phyloP scores from a whole-genome alignment of 2,888 invertebrate species.

The Strigamia maritima region DNA sequence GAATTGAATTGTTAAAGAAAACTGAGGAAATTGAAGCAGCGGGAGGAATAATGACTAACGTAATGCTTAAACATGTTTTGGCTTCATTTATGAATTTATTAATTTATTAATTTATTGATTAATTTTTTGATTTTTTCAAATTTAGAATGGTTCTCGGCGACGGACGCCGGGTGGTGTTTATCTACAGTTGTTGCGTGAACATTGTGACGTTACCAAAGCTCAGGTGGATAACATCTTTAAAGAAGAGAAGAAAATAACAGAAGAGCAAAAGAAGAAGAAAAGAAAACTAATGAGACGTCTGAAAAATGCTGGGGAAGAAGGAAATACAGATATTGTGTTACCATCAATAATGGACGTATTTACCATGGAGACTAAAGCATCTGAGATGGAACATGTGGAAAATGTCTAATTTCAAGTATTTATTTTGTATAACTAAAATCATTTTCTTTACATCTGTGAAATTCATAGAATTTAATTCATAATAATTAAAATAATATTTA shows the following conservation, averaged over 20 bases:
- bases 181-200: not conserved
- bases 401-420: too few species aligned
- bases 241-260: not conserved
- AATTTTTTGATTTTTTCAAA: too few species aligned
- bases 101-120: not conserved
- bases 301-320: not conserved
- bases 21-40: not conserved
- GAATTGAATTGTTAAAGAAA: not conserved
- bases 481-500: too few species aligned
- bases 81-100: not conserved
- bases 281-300: not conserved
- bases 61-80: not conserved
- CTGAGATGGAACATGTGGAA: not conserved
- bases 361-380: not conserved
- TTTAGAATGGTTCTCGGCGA: not conserved
- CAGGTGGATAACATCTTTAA: not conserved
- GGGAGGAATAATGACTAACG: not conserved
- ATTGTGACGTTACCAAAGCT: not conserved
- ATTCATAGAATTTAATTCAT: too few species aligned
- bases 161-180: constrained; percentile 8
- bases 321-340: not conserved
- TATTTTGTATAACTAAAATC: too few species aligned
- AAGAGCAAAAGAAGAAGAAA: not conserved
- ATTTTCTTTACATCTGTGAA: too few species aligned
- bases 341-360: not conserved